Conservation (phyloP, 2,888 invertebrate genomes). For the Eulithis testata region DNA sequence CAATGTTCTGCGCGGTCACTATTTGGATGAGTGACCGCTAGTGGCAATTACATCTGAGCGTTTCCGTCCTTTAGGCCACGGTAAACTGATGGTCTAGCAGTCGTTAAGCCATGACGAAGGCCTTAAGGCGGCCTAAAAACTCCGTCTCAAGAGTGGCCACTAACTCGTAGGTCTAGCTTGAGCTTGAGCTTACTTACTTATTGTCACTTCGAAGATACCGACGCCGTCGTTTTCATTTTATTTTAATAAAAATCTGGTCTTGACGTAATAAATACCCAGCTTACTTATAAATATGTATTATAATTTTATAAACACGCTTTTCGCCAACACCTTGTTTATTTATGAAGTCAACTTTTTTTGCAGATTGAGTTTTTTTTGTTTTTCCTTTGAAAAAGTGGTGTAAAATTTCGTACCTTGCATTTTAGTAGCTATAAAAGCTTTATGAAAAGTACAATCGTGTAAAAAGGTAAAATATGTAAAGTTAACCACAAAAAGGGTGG, state of each 20-base stretch:
- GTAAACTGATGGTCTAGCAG: too few relatives aligned
- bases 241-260: constrained; percentile 1
- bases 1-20: too few relatives aligned
- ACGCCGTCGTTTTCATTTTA: neutral
- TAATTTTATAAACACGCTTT: constrained; percentile 11
- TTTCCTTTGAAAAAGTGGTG: constrained; percentile 7
- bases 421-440: constrained; percentile 27
- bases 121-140: too few relatives aligned
- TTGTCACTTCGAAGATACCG: neutral
- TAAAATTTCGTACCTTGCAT: constrained; percentile 15
- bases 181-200: neutral
- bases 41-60: too few relatives aligned
- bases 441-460: constrained; percentile 31
- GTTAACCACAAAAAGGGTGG: constrained; percentile 20
- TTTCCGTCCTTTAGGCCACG: too few relatives aligned
- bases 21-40: too few relatives aligned
- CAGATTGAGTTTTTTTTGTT: constrained; percentile 9
- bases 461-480: constrained; percentile 21
- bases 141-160: too few relatives aligned
- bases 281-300: neutral
- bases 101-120: too few relatives aligned
- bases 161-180: too few relatives aligned
- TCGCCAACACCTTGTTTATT: constrained; percentile 6
- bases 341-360: constrained; percentile 19
- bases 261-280: neutral